Conservation (phyloP, 2,113 vertebrate species). For the Epinephelus cyanopodus region DNA sequence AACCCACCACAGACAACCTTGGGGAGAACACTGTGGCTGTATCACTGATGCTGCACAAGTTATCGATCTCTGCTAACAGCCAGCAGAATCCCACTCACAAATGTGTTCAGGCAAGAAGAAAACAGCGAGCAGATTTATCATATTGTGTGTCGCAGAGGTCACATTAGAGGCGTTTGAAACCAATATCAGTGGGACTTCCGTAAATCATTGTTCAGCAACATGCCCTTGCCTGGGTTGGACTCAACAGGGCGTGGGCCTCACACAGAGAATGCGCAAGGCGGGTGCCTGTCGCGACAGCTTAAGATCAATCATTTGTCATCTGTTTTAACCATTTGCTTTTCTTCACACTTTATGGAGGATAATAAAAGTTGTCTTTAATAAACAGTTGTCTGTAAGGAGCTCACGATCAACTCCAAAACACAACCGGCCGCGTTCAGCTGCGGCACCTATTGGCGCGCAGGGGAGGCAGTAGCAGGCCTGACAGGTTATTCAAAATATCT, state of each 20-base stretch:
- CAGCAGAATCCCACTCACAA: conserved; percentile 10
- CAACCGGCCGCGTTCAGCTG: conserved; percentile 17
- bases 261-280: conserved; percentile 80
- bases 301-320: conserved; percentile 40
- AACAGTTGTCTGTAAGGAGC: background rate
- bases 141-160: conserved; percentile 40
- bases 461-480: conserved; percentile 50
- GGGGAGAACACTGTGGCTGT: background rate
- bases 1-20: conserved; percentile 9
- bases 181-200: conserved; percentile 34
- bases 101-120: background rate
- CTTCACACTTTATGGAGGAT: too few relatives aligned
- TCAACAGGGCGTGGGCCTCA: conserved; percentile 87
- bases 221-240: conserved; percentile 68
- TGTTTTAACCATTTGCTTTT: background rate
- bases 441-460: conserved; percentile 29
- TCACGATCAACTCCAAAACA: conserved; percentile 15
- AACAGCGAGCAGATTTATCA: background rate
- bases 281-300: conserved; percentile 47
- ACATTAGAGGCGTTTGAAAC: conserved; percentile 27
- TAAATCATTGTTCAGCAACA: conserved; percentile 65
- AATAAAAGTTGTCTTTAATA: background rate
- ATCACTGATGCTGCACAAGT: background rate
- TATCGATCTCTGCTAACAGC: conserved; percentile 15
- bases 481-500: conserved; percentile 53